Base-by-base conservation (phyloP, 2,888 invertebrate species). In the Lamellibrachia columna region DNA sequence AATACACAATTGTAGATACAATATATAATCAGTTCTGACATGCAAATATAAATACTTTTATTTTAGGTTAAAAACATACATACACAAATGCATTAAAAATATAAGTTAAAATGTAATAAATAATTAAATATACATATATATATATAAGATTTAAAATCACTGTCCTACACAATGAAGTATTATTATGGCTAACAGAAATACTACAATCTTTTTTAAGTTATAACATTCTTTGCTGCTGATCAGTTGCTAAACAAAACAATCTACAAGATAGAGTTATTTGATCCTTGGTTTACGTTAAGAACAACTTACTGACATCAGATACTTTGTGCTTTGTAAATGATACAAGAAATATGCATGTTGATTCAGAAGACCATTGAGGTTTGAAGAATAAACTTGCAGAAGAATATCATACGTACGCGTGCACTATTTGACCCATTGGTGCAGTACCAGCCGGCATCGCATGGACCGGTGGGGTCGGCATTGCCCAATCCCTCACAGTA, bases 361-460 rank as follows among this genome's bases (percentile, higher is more conserved):
- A 75, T 75, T 75, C 6, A 22, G 6, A n/a, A 75, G 8, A 9
- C n/a, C n/a, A 75, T 1, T 40, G 6, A 75, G 6, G 15, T 75
- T 22, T 15, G 15, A 75, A 75, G n/a, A 75, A 75, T 75, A 75
- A 75, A 15, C 75, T n/a, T 75, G 2, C n/a, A 22, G 75, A 75
- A 22, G 75, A 75, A 75, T n/a, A 6, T 75, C 22, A 75, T 53
- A 58, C 95, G 94, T 94, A 95, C 96, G 93, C 93, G 94, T 22
- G 94, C 93, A 28, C 93, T 93, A 40, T 92, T 91, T 7, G 93
- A 94, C 94, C 93, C 95, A 3, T 95, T 95, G 8, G 93, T 94
- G 93, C 96, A 96, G 93, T 95, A 96, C 95, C 95, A 96, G 0
- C 96, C 96, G 22, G 95, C 94, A 92, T 95, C 95, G 95, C 96